Evolutionary conservation across 2,888 invertebrate species (phyloP).

Genomic region (Therioaphis trifolii): DNA sequence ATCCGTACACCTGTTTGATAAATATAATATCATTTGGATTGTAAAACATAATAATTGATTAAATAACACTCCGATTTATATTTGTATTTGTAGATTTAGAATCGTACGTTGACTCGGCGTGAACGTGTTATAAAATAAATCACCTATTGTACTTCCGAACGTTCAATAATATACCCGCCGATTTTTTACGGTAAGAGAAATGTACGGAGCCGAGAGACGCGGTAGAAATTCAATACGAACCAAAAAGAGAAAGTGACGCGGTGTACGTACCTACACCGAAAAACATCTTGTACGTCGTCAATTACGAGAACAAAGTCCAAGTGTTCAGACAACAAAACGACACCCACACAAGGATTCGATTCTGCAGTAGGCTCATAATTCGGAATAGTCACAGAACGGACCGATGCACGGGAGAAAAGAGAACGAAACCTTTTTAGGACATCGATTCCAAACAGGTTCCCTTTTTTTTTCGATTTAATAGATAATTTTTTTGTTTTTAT

Average conservation of each 20-base stretch:
- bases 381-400: not conserved
- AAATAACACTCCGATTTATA: not conserved
- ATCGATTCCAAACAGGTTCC: not conserved
- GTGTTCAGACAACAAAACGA: constrained; percentile 11
- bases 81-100: not conserved
- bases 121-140: constrained; percentile 46
- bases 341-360: not conserved
- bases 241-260: constrained; percentile 58
- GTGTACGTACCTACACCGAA: constrained; percentile 18
- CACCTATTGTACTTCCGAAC: constrained; percentile 45
- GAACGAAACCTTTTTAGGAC: not conserved
- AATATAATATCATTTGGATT: not conserved
- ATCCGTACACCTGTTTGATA: not conserved
- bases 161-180: constrained; percentile 39
- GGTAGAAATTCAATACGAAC: constrained; percentile 50
- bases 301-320: constrained; percentile 17
- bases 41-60: not conserved
- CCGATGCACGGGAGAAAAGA: too few species aligned
- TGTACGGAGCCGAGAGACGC: constrained; percentile 20
- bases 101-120: not conserved
- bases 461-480: not conserved
- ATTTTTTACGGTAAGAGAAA: constrained; percentile 59
- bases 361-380: not conserved
- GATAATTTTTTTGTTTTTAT: not conserved
- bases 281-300: constrained; percentile 20